Percentiles rank a stretch among this genome's conserved stretches.
These are phyloP conservation scores for Tauraco hartlaubi DNA, from an alignment of 2,797 vertebrate genomes.

Conservation along the genomic window DNA sequence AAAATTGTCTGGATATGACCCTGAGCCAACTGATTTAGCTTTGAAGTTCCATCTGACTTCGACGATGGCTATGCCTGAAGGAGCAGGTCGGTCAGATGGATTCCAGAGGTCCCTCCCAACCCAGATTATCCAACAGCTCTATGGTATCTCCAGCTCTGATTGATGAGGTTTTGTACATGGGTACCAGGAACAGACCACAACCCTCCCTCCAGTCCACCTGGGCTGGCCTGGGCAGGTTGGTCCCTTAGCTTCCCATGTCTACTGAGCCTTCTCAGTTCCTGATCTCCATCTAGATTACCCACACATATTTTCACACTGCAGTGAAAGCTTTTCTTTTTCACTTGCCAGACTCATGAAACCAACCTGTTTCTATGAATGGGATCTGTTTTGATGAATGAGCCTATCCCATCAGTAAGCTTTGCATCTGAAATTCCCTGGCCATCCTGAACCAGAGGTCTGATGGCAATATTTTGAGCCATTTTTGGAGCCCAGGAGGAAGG, in stretches of 20 bases:
- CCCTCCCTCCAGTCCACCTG: neutral
- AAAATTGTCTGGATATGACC: neutral
- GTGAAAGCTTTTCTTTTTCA: neutral
- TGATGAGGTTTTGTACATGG: neutral
- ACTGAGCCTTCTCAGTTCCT: neutral
- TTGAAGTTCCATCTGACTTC: neutral
- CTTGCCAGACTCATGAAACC: neutral
- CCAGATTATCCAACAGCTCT: neutral
- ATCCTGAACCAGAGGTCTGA: neutral
- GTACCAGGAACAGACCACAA: neutral
- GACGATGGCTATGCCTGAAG: neutral
- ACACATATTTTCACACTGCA: rapidly evolving
- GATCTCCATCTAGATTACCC: neutral
- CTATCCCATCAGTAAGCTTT: neutral
- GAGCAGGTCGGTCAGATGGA: neutral
- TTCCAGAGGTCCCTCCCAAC: neutral
- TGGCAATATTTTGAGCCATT: neutral
- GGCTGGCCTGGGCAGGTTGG: neutral
- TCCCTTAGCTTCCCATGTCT: neutral
- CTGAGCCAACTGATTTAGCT: neutral
- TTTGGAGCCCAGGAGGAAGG: neutral
- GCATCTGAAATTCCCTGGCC: neutral
- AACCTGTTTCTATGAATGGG: neutral
- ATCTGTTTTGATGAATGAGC: neutral
- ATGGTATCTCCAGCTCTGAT: neutral